Conservation (phyloP, 2,888 invertebrate genomes). For the Bellardia pandia region DNA sequence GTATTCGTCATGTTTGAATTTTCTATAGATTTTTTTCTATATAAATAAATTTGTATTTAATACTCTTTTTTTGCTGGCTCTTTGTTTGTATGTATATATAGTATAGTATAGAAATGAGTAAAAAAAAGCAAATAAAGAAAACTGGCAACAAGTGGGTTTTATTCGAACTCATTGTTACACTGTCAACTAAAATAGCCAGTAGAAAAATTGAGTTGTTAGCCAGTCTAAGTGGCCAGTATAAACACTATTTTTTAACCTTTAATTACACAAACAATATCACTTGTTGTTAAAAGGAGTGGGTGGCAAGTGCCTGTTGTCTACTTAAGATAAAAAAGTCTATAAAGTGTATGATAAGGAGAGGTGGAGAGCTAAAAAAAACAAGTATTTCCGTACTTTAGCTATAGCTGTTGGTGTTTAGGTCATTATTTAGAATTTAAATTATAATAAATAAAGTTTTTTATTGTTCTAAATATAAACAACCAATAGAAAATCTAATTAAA, state of each 20-base stretch:
- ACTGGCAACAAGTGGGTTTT: conserved; percentile 24
- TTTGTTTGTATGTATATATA: too few relatives aligned
- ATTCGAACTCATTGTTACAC: too few relatives aligned
- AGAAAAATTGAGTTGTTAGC: background rate
- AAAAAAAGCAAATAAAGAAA: background rate
- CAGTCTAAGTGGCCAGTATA: background rate
- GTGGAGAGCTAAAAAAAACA: background rate
- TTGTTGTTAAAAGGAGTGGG: conserved; percentile 26
- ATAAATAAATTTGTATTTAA: background rate
- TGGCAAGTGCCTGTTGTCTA: conserved; percentile 19
- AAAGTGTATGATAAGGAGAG: background rate
- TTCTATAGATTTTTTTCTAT: background rate
- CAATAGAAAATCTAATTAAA: too few relatives aligned
- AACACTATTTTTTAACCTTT: background rate
- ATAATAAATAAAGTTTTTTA: background rate
- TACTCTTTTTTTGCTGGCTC: background rate
- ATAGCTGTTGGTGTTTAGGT: background rate
- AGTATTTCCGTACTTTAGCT: conserved; percentile 19
- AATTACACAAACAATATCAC: background rate
- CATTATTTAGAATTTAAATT: background rate
- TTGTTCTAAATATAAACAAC: too few relatives aligned
- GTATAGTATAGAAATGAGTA: background rate
- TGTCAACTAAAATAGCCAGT: background rate
- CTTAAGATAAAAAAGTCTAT: background rate
- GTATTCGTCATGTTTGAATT: conserved; percentile 33